Conservation (phyloP, 2,797 vertebrate species). For the Brotogeris chrysoptera region DNA sequence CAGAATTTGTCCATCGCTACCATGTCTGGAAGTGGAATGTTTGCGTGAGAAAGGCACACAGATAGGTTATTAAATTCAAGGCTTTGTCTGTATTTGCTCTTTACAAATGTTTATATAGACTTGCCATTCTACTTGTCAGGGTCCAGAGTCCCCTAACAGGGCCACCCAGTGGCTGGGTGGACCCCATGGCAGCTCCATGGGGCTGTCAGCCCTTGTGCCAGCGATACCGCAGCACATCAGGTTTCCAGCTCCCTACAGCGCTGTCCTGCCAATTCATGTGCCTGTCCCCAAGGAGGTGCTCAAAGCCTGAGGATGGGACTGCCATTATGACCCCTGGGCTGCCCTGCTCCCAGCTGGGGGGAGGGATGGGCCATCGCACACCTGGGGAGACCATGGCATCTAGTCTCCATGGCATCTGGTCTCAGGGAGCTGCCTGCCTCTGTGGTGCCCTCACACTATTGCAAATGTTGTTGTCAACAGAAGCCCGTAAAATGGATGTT, state of each 20-base stretch:
- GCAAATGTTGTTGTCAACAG: background rate
- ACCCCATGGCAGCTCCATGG: background rate
- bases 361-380: fast-evolving
- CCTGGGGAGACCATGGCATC: fast-evolving
- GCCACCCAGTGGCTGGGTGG: background rate
- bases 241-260: background rate
- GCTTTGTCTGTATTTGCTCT: background rate
- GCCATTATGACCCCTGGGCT: fast-evolving
- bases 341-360: background rate
- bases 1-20: background rate
- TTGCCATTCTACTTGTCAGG: background rate
- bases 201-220: background rate
- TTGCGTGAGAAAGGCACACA: background rate
- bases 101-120: background rate
- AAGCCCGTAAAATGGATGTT: background rate
- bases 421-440: background rate
- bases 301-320: fast-evolving
- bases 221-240: fast-evolving
- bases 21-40: background rate
- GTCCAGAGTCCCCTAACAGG: background rate
- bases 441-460: background rate
- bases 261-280: background rate
- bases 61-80: background rate
- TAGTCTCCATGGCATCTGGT: fast-evolving
- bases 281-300: background rate